phyloP scores from a whole-genome alignment of 2,113 vertebrate genomes.

The Centrocercus urophasianus region DNA sequence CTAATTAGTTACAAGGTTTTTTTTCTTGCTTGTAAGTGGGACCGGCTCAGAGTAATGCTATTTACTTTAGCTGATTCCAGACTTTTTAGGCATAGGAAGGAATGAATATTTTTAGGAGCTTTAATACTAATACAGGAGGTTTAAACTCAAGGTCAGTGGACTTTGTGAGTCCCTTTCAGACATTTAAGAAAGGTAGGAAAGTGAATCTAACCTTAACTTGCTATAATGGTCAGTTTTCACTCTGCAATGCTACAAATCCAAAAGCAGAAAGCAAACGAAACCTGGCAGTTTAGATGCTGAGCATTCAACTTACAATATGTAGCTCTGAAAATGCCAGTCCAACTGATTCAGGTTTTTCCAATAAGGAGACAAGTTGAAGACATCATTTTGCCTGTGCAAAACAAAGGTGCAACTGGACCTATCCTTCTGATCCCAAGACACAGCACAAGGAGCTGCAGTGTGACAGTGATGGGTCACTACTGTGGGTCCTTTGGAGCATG shows the following conservation, averaged over 20 bases:
- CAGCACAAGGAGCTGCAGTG: neutral
- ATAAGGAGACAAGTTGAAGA: neutral
- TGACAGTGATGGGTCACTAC: neutral
- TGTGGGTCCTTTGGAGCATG: neutral
- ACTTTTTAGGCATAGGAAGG: neutral
- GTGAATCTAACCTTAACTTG: neutral
- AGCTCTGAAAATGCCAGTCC: neutral
- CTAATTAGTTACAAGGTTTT: neutral
- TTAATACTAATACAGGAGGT: neutral
- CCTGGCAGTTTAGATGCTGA: neutral
- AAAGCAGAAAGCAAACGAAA: neutral
- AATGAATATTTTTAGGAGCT: slow-evolving; percentile 34
- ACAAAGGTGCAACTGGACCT: neutral
- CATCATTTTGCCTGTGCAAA: neutral
- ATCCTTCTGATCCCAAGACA: neutral
- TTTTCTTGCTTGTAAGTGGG: neutral
- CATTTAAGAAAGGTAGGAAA: neutral
- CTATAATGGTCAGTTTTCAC: neutral
- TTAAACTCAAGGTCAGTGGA: slow-evolving; percentile 5
- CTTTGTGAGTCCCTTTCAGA: neutral
- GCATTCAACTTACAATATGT: neutral
- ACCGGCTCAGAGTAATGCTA: slow-evolving; percentile 14
- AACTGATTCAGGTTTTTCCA: neutral
- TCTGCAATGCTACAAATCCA: neutral
- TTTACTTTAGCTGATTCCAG: slow-evolving; percentile 45